phyloP scores from a whole-genome alignment of 1,140 invertebrate species.

The Drosophila oshimai region DNA sequence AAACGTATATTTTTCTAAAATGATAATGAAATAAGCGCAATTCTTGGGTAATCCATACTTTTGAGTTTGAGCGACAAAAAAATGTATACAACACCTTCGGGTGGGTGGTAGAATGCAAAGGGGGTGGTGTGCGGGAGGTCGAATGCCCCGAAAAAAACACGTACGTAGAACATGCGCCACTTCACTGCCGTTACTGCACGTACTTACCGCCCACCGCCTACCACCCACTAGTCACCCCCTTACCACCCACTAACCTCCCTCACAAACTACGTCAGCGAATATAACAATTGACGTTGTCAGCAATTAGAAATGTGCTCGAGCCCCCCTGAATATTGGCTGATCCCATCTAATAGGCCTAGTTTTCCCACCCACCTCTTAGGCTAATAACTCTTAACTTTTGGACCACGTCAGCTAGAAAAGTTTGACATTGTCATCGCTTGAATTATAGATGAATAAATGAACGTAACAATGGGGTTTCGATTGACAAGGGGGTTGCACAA shows the following conservation, averaged over 20 bases:
- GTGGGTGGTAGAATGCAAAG: not conserved
- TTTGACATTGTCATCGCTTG: slow-evolving; percentile 19
- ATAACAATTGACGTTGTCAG: slow-evolving; percentile 6
- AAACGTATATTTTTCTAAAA: too few relatives aligned
- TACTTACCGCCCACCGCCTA: slow-evolving; percentile 1
- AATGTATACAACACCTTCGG: not conserved
- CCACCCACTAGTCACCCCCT: not conserved
- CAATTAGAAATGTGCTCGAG: slow-evolving; percentile 7
- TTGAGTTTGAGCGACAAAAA: not conserved
- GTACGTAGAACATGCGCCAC: slow-evolving; percentile 18
- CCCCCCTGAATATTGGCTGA: not conserved
- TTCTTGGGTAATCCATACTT: slow-evolving; percentile 7
- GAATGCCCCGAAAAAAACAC: slow-evolving; percentile 18
- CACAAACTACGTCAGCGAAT: slow-evolving; percentile 17
- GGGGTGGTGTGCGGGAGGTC: not conserved
- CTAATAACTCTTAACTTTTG: slow-evolving; percentile 11
- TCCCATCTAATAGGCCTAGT: not conserved
- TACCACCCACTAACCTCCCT: slow-evolving; percentile 1
- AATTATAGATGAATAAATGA: slow-evolving; percentile 12
- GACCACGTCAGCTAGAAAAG: slow-evolving; percentile 29
- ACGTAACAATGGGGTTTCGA: too few relatives aligned
- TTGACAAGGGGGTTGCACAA: not conserved
- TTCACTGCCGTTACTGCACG: slow-evolving; percentile 21
- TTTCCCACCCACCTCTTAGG: not conserved
- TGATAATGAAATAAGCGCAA: not conserved